Conservation (phyloP, 92 coral and sea anemone genomes). For the Paramuricea clavata region DNA sequence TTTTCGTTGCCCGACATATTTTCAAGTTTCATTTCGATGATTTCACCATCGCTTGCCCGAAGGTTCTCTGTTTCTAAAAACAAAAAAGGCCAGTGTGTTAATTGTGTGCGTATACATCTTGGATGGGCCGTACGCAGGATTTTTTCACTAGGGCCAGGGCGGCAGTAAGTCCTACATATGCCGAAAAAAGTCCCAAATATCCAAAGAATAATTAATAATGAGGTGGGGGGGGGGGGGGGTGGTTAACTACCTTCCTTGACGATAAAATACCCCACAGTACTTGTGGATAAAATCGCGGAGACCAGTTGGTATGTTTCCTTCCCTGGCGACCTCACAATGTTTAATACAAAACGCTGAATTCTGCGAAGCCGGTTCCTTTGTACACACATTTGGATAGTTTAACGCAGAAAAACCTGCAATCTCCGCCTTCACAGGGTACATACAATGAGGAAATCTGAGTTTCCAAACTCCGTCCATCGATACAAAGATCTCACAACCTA, state of each 20-base stretch:
- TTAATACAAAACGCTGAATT: slow-evolving; percentile 16
- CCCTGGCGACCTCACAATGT: slow-evolving; percentile 38
- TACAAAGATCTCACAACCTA: too few species aligned
- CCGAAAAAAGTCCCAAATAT: too few species aligned
- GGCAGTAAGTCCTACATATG: too few species aligned
- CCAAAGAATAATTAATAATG: too few species aligned
- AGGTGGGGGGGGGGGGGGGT: too few species aligned
- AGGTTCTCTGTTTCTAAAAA: too few species aligned
- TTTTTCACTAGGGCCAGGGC: too few species aligned
- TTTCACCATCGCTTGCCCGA: background rate
- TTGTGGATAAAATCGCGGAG: background rate
- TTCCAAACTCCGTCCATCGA: slow-evolving; percentile 32
- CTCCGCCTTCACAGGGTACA: slow-evolving; percentile 43
- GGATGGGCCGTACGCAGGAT: too few species aligned
- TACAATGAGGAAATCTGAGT: slow-evolving; percentile 59
- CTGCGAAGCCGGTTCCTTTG: slow-evolving; percentile 19
- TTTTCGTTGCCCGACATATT: background rate
- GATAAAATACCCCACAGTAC: too few species aligned
- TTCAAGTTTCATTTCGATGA: background rate
- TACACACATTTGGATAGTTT: slow-evolving; percentile 24
- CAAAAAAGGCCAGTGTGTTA: background rate
- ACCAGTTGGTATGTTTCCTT: slow-evolving; percentile 6
- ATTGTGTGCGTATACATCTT: too few species aligned
- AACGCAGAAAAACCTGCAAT: slow-evolving; percentile 11
- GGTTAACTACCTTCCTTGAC: too few species aligned